These are phyloP conservation scores for Cebus imitator DNA, from an alignment of 2,113 vertebrate species.

Conservation along the genomic window DNA sequence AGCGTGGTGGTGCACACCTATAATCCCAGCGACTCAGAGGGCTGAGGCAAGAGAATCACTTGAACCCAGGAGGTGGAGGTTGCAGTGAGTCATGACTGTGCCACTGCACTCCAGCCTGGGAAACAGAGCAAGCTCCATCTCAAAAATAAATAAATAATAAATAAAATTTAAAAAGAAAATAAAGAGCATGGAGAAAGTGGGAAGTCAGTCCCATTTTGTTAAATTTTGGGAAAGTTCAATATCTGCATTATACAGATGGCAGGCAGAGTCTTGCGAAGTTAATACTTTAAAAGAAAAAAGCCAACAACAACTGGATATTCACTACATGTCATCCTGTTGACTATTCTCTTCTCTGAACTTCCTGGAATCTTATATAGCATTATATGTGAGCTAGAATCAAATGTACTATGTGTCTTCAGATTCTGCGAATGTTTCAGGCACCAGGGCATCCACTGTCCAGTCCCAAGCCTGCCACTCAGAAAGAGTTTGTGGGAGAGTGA, in stretches of 20 bases:
- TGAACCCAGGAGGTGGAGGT: too few species aligned
- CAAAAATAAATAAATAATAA: too few species aligned
- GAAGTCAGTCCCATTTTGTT: not conserved
- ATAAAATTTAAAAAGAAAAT: not conserved
- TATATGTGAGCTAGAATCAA: not conserved
- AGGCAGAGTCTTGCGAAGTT: not conserved
- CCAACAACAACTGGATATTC: not conserved
- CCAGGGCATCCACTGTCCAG: not conserved
- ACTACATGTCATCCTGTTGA: not conserved
- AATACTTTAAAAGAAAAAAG: not conserved
- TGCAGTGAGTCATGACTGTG: too few species aligned
- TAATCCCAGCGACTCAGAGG: too few species aligned
- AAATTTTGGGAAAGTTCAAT: not conserved
- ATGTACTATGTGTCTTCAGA: not conserved
- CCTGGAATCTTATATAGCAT: not conserved
- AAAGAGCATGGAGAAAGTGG: not conserved
- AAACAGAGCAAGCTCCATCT: too few species aligned
- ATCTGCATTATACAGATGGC: not conserved
- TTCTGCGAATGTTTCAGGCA: not conserved
- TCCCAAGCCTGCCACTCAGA: not conserved
- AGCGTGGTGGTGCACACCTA: too few species aligned
- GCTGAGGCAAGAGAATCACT: too few species aligned
- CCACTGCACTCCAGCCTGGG: too few species aligned
- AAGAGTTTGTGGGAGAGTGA: not conserved
- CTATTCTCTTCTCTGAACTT: not conserved